Percentiles rank a stretch among this genome's conserved stretches.
Conservation (phyloP, 1,140 invertebrate species). For the Bicyclus anynana region DNA sequence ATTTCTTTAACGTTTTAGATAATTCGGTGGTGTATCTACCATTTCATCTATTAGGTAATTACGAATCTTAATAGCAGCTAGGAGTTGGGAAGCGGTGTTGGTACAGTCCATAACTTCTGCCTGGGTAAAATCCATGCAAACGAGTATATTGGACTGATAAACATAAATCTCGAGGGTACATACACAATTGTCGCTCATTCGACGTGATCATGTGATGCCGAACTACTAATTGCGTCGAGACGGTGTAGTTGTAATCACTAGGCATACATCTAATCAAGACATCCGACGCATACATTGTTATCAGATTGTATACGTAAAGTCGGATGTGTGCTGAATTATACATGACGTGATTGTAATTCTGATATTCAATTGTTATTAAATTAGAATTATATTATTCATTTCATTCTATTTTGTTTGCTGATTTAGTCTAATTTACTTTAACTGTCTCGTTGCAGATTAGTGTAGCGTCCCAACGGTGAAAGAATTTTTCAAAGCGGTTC, state of each 20-base stretch:
- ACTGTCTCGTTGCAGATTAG: too few relatives aligned
- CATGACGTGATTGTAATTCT: conserved; percentile 8
- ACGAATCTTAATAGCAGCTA: too few relatives aligned
- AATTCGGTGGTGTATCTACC: too few relatives aligned
- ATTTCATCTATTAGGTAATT: too few relatives aligned
- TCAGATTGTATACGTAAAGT: conserved; percentile 20
- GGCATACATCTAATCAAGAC: conserved; percentile 22
- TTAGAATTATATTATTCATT: background rate
- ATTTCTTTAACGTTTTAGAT: too few relatives aligned
- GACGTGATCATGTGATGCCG: conserved; percentile 11
- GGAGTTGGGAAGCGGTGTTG: too few relatives aligned
- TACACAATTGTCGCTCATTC: conserved; percentile 1
- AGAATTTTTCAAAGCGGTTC: too few relatives aligned
- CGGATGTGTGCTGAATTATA: conserved; percentile 19
- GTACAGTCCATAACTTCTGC: too few relatives aligned
- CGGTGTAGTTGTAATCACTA: background rate
- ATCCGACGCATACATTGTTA: conserved; percentile 17
- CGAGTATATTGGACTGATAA: background rate
- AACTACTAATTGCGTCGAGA: conserved; percentile 10
- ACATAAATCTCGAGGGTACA: background rate
- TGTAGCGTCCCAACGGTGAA: too few relatives aligned
- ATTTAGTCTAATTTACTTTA: too few relatives aligned
- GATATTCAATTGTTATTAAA: conserved; percentile 1
- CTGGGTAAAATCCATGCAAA: too few relatives aligned
- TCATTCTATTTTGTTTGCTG: background rate